Base-by-base conservation (phyloP, 2,797 vertebrate genomes). In the Phoxinus dragarum region DNA sequence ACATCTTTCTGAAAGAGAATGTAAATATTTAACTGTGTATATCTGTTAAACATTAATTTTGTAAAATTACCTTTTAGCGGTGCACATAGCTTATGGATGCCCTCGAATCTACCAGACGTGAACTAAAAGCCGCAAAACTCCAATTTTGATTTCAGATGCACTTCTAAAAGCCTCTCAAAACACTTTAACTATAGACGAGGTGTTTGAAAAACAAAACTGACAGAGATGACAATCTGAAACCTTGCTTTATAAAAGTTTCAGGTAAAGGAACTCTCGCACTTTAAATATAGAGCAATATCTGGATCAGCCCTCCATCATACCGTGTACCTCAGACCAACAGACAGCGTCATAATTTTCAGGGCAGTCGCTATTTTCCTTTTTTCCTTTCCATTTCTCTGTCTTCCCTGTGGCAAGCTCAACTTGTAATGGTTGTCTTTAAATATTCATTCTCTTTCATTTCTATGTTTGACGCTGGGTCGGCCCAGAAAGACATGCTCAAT, bases 391-490 rank as follows among this genome's bases (percentile, higher is more conserved):
- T 84, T 84, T 90, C 82, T 88, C 80, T 86, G 82, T 86, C 88
- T 88, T 74, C 77, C 49, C 82, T 56, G 42, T 88, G 86, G 89
- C 81, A 90, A 90, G 78, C 84, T 81, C 72, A 76, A 87, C 80
- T 78, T 88, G 88, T 91, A 90, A 90, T 89, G 82, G 87, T 81
- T 86, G 83, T 88, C 80, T 87, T 91, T 89, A 88, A 91, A 91
- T 92, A 90, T 92, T 92, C 47, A 89, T 90, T 88, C 52, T 86
- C 81, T 89, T 91, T 89, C 86, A 90, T 91, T 84, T 82, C 84
- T 78, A 79, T 73, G 80, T 85, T 89, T 64, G 80, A 86, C 82
- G 86, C 54, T n/a, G 77, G 82, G 87, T 88, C 76, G 81, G 82
- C 86, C 56, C 14, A 36, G 86, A 87, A 89, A 89, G 87, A 91